Conservation (phyloP, 2,797 vertebrate species). For the Ispidina lecontei region DNA sequence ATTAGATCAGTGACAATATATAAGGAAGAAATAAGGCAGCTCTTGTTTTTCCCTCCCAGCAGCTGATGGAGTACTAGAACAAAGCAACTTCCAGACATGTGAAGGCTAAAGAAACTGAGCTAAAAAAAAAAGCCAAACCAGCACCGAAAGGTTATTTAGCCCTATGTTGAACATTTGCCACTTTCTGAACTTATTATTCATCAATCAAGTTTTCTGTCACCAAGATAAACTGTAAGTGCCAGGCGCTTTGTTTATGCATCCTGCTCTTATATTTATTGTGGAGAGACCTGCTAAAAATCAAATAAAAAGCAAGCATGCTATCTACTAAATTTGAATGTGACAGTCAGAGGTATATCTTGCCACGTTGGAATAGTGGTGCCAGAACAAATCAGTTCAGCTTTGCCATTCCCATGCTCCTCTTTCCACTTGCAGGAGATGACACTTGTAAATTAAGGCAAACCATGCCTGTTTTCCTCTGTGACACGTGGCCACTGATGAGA, state of each 20-base stretch:
- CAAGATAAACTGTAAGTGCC: constrained; percentile 65
- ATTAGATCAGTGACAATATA: not conserved
- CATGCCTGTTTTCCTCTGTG: not conserved
- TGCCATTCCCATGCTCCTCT: not conserved
- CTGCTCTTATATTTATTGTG: constrained; percentile 61
- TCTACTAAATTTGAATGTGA: constrained; percentile 57
- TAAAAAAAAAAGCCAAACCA: not conserved
- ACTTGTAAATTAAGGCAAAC: not conserved
- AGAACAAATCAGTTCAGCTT: constrained; percentile 4
- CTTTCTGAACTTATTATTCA: constrained; percentile 57
- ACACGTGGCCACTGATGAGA: not conserved
- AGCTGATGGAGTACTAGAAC: not conserved
- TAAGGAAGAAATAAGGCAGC: not conserved
- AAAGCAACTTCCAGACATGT: not conserved
- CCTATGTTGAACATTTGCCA: constrained; percentile 49
- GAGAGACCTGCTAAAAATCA: constrained; percentile 56
- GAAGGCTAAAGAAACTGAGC: not conserved
- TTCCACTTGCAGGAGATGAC: not conserved
- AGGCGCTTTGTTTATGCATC: constrained; percentile 59
- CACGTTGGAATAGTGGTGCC: not conserved
- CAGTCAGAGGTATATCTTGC: constrained; percentile 52
- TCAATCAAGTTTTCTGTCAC: constrained; percentile 64
- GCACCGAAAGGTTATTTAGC: constrained; percentile 37
- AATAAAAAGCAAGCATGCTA: constrained; percentile 43
- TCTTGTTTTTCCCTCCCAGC: not conserved